Percentiles rank a stretch among this genome's conserved stretches.
These are phyloP conservation scores for Heliconius nattereri DNA, from an alignment of 1,140 invertebrate species.

Conservation along the genomic window DNA sequence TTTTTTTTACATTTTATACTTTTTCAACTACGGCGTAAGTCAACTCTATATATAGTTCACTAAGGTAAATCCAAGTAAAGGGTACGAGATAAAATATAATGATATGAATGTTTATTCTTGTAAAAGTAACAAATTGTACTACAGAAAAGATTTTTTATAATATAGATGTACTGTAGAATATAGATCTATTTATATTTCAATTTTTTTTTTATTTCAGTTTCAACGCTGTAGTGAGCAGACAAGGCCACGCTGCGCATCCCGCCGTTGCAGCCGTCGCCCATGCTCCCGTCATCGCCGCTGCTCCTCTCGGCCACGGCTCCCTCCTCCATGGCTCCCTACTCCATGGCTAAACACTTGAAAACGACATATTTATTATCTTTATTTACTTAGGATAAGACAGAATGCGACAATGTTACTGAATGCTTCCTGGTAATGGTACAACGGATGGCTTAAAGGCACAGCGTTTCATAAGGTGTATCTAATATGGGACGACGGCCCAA, in stretches of 20 bases:
- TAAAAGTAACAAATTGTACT: no score
- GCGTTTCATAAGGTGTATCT: constrained; percentile 73
- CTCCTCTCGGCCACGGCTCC: constrained; percentile 58
- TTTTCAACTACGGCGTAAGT: no score
- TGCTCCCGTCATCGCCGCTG: constrained; percentile 54
- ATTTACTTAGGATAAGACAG: constrained; percentile 64
- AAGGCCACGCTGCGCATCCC: constrained; percentile 71
- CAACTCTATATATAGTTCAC: no score
- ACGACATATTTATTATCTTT: constrained; percentile 64
- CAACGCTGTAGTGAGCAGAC: constrained; percentile 79
- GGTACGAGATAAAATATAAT: no score
- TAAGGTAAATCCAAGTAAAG: no score
- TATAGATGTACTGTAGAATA: no score
- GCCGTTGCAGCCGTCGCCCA: constrained; percentile 55
- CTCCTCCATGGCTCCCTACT: constrained; percentile 55
- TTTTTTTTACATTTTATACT: no score
- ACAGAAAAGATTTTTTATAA: no score
- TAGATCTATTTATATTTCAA: not conserved
- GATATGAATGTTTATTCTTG: no score
- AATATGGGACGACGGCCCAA: constrained; percentile 64
- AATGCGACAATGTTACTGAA: constrained; percentile 61
- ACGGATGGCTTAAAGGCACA: constrained; percentile 54
- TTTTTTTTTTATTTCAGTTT: constrained; percentile 56
- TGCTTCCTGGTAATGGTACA: constrained; percentile 51
- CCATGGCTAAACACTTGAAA: constrained; percentile 55